phyloP scores from a whole-genome alignment of 2,797 vertebrate genomes.

The Trachops cirrhosus region DNA sequence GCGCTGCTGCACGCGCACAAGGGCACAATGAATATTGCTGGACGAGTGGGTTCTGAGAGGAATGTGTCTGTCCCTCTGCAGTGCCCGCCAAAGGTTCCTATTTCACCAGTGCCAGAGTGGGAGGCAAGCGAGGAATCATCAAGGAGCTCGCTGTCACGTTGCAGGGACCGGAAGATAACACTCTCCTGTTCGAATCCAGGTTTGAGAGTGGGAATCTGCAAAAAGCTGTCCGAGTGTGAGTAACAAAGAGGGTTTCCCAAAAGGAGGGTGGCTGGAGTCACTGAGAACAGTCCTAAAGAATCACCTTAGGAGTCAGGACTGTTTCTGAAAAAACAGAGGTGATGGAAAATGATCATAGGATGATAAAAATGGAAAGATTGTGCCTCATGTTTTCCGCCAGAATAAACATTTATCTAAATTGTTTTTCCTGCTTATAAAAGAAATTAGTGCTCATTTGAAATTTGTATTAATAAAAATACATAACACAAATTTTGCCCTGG shows the following conservation, averaged over 20 bases:
- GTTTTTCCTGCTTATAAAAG: neutral
- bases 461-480: neutral
- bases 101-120: slow-evolving; percentile 88
- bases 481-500: neutral
- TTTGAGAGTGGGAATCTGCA: slow-evolving; percentile 97
- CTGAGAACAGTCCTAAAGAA: neutral
- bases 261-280: accelerated
- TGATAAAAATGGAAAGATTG: neutral
- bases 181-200: slow-evolving; percentile 93
- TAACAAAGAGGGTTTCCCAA: slow-evolving; percentile 32
- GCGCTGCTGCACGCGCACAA: too few species aligned
- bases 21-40: neutral
- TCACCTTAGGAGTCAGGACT: too few species aligned
- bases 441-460: neutral
- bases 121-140: slow-evolving; percentile 83
- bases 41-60: neutral
- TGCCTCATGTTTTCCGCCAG: neutral
- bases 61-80: slow-evolving; percentile 65
- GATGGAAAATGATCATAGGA: neutral
- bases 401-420: neutral
- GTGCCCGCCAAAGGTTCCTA: slow-evolving; percentile 81
- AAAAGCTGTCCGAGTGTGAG: slow-evolving; percentile 92
- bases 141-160: slow-evolving; percentile 67
- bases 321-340: neutral
- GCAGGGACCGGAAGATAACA: slow-evolving; percentile 77